phyloP scores from a whole-genome alignment of 2,797 vertebrate genomes.

The Podarcis lilfordi region DNA sequence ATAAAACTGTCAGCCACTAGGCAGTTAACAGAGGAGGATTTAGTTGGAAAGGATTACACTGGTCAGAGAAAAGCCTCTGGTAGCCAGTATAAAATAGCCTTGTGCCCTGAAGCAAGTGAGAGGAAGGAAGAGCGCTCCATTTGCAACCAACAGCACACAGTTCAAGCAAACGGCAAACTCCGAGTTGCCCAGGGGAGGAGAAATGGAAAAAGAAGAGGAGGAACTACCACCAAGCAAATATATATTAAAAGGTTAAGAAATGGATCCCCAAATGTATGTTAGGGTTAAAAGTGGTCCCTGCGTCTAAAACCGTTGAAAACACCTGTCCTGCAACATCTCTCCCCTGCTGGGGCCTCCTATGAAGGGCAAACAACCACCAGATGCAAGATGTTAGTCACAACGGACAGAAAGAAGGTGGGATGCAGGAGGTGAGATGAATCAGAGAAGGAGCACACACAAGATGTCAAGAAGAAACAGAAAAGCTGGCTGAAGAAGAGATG shows the following conservation, averaged over 20 bases:
- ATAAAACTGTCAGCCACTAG: conserved; percentile 80
- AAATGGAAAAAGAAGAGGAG: not conserved
- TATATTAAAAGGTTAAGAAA: too few species aligned
- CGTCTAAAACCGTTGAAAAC: too few species aligned
- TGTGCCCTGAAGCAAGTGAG: not conserved
- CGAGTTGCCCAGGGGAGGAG: not conserved
- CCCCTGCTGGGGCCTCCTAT: not conserved
- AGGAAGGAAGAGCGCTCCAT: not conserved
- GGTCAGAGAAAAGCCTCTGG: not conserved
- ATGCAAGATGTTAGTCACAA: not conserved
- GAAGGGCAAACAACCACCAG: conserved; percentile 16
- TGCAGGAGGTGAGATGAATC: not conserved
- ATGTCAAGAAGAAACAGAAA: not conserved
- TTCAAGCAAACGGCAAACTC: not conserved
- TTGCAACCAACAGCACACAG: not conserved
- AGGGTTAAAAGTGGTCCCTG: too few species aligned
- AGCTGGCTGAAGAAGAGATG: conserved; percentile 25
- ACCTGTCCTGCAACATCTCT: too few species aligned
- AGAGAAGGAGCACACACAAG: not conserved
- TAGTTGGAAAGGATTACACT: conserved; percentile 53
- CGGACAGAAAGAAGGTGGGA: not conserved
- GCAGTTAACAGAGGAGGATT: conserved; percentile 59
- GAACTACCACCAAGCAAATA: too few species aligned
- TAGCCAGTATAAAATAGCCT: conserved; percentile 1
- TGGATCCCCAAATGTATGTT: too few species aligned